Evolutionary conservation across 2,113 vertebrate genomes (phyloP).

Genomic region (Echinops telfairi): DNA sequence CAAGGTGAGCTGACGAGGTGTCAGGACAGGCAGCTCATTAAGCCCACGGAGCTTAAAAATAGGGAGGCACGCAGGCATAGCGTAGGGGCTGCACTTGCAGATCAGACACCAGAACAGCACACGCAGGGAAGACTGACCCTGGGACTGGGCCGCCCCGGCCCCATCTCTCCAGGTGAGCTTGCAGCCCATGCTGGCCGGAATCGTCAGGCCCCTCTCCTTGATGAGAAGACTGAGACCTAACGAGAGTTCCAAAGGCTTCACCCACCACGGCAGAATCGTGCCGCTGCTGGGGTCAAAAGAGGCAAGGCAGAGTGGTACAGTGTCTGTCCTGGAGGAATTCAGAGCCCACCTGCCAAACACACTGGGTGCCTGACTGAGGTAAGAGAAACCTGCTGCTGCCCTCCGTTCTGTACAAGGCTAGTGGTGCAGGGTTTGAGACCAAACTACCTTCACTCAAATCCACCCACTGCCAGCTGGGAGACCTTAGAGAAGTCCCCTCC

Average conservation of each 20-base stretch:
- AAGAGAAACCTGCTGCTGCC: background rate
- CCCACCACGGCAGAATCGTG: accelerated
- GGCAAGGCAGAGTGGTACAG: background rate
- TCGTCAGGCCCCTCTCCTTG: background rate
- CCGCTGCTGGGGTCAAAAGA: background rate
- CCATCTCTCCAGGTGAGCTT: background rate
- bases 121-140: background rate
- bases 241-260: background rate
- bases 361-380: too few species aligned
- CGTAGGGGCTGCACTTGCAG: background rate
- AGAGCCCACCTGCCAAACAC: too few species aligned
- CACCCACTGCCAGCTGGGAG: background rate
- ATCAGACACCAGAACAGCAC: background rate
- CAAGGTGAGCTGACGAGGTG: slow-evolving; percentile 5
- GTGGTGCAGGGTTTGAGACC: background rate
- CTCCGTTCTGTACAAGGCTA: background rate
- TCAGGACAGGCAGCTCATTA: slow-evolving; percentile 44
- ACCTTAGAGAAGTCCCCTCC: background rate
- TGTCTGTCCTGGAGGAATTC: background rate
- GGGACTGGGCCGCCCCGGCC: background rate
- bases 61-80: slow-evolving; percentile 29
- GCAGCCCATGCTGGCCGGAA: too few species aligned
- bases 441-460: background rate
- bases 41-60: slow-evolving; percentile 76
- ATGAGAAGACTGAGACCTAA: too few species aligned